These are phyloP conservation scores for Sebastiscus albofasciatus DNA, from an alignment of 2,797 vertebrate genomes.

Conservation along the genomic window DNA sequence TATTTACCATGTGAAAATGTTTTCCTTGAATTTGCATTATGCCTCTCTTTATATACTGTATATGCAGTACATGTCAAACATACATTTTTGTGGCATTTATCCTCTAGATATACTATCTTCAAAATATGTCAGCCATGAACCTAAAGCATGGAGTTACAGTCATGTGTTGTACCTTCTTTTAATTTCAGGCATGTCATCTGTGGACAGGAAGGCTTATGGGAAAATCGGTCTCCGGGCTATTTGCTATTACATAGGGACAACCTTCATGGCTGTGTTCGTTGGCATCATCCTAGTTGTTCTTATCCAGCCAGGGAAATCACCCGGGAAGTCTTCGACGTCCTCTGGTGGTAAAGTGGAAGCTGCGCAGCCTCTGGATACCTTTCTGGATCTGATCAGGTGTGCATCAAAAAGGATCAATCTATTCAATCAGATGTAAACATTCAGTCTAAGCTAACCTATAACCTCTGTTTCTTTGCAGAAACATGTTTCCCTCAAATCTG, in stretches of 20 bases:
- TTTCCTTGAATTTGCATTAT: neutral
- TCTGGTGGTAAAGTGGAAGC: constrained; percentile 76
- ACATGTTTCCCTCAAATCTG: constrained; percentile 88
- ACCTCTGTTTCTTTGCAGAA: constrained; percentile 70
- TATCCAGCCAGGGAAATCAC: constrained; percentile 68
- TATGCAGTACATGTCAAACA: neutral
- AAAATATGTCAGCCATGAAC: neutral
- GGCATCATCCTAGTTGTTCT: constrained; percentile 59
- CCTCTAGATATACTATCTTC: neutral
- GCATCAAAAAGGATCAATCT: neutral
- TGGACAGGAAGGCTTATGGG: constrained; percentile 84
- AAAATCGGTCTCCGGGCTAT: constrained; percentile 84
- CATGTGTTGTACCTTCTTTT: neutral
- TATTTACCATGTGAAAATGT: neutral
- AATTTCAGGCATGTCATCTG: constrained; percentile 82
- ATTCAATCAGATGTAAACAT: no score
- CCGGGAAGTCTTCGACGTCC: constrained; percentile 27
- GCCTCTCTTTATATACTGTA: neutral
- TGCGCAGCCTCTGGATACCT: constrained; percentile 82
- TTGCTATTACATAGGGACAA: constrained; percentile 85
- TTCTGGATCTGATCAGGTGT: constrained; percentile 87
- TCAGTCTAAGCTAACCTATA: neutral
- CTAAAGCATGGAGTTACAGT: neutral
- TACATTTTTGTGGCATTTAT: neutral
- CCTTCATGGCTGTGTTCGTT: constrained; percentile 60